Conservation (phyloP, 2,888 invertebrate species). For the Nomada ruficornis region DNA sequence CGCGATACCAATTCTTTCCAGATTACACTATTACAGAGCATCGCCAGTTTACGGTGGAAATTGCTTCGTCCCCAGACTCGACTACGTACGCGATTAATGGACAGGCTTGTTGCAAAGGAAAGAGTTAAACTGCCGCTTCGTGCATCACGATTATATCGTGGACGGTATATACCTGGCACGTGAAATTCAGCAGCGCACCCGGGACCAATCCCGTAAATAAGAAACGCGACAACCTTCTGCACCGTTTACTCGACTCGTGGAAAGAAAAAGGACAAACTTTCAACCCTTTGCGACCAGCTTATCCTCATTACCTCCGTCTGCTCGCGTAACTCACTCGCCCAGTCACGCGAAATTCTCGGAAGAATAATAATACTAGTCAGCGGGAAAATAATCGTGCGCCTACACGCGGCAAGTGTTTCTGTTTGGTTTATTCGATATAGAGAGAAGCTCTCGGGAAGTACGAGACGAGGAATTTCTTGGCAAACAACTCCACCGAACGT, state of each 20-base stretch:
- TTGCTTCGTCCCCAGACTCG: too few relatives aligned
- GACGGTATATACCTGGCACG: not conserved
- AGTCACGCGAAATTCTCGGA: not conserved
- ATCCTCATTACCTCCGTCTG: conserved; percentile 5
- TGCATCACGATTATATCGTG: conserved; percentile 66
- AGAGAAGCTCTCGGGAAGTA: not conserved
- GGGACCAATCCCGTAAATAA: conserved; percentile 53
- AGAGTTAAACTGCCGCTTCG: not conserved
- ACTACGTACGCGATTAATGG: too few relatives aligned
- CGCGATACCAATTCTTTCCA: too few relatives aligned
- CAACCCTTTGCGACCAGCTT: conserved; percentile 29
- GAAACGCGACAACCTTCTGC: conserved; percentile 28
- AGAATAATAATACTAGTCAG: too few relatives aligned
- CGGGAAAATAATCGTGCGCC: not conserved
- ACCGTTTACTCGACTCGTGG: conserved; percentile 13
- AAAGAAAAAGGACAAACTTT: conserved; percentile 12
- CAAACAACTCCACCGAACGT: conserved; percentile 41
- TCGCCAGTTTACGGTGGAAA: too few relatives aligned
- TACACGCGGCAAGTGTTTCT: too few relatives aligned
- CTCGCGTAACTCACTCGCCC: not conserved
- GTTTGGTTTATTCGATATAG: not conserved
- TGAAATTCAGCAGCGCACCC: not conserved
- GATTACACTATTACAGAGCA: too few relatives aligned
- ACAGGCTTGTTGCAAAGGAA: too few relatives aligned
- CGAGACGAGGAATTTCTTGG: conserved; percentile 57